These are phyloP conservation scores for Miltochrista miniata DNA, from an alignment of 2,888 invertebrate species.

Conservation along the genomic window DNA sequence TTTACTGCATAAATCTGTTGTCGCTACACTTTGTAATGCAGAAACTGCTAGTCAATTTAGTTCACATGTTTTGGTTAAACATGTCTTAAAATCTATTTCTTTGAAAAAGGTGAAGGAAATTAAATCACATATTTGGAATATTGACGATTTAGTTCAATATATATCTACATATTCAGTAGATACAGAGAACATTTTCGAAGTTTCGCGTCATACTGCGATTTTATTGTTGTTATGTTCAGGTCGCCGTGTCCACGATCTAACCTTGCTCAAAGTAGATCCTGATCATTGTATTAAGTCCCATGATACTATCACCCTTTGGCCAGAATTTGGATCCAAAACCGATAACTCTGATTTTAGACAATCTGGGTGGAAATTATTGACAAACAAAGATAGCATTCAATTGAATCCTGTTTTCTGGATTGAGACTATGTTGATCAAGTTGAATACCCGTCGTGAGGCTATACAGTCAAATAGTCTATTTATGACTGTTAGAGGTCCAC, in stretches of 20 bases:
- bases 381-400: not conserved
- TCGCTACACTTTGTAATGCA: slow-evolving; percentile 17
- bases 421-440: not conserved
- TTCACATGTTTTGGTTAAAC: not conserved
- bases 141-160: not conserved
- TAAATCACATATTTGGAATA: not conserved
- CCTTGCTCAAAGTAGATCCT: not conserved
- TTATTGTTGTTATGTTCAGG: not conserved
- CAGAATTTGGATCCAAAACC: not conserved
- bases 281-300: not conserved
- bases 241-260: slow-evolving; percentile 1
- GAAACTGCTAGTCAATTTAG: not conserved
- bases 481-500: not conserved
- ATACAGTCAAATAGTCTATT: not conserved
- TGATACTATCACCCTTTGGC: not conserved
- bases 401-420: not conserved
- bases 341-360: not conserved
- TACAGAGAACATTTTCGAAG: not conserved
- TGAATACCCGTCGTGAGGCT: not conserved
- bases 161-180: not conserved
- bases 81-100: not conserved
- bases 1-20: slow-evolving; percentile 24
- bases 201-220: not conserved
- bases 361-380: not conserved
- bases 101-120: not conserved